phyloP scores from a whole-genome alignment of 64 coral and sea anemone genomes.

The Exaiptasia diaphana region DNA sequence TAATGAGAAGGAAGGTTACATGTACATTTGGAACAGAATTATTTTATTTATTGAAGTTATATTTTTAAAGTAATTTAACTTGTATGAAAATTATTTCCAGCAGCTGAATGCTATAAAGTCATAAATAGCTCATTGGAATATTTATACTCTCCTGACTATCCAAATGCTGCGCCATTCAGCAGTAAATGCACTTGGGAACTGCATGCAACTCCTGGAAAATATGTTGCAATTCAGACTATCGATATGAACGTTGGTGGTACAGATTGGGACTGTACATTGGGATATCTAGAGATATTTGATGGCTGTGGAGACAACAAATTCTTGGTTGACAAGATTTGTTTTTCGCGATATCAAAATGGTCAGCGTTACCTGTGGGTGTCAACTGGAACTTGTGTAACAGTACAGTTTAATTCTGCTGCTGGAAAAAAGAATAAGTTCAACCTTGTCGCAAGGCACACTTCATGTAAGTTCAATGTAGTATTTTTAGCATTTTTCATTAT shows the following conservation, averaged over 20 bases:
- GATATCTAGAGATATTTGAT: slow-evolving; percentile 75
- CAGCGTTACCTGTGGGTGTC: slow-evolving; percentile 67
- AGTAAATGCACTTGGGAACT: slow-evolving; percentile 1
- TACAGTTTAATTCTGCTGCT: slow-evolving; percentile 54
- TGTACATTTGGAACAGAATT: no score
- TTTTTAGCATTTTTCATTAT: background rate
- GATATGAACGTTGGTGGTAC: slow-evolving; percentile 1
- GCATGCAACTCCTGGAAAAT: background rate
- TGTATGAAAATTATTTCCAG: no score
- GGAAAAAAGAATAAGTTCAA: slow-evolving; percentile 54
- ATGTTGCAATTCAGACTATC: background rate
- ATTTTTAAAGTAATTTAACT: no score
- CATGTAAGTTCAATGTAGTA: slow-evolving; percentile 17
- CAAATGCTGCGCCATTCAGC: background rate
- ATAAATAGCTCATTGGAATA: background rate
- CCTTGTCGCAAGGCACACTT: slow-evolving; percentile 30
- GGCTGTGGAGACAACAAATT: slow-evolving; percentile 45
- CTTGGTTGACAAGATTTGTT: slow-evolving; percentile 69
- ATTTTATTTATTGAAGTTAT: no score
- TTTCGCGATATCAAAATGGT: background rate
- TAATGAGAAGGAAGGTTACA: no score
- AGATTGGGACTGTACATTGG: slow-evolving; percentile 15
- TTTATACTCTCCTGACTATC: slow-evolving; percentile 14
- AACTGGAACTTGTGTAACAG: slow-evolving; percentile 52
- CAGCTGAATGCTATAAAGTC: slow-evolving; percentile 2